Conservation (phyloP, 2,797 vertebrate species). For the Dendrocincla tyrannina region DNA sequence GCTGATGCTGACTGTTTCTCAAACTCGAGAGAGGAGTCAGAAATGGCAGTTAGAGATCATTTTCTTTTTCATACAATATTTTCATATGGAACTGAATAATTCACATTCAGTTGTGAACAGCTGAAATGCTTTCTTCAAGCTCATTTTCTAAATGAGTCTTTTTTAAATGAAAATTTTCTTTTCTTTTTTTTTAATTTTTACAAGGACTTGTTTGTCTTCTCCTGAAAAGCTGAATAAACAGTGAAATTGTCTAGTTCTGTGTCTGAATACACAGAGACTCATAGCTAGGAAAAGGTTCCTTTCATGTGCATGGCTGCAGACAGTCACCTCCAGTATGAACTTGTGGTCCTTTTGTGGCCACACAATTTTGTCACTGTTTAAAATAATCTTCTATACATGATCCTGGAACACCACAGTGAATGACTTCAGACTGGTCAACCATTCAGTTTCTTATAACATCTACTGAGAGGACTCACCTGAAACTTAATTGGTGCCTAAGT, state of each 20-base stretch:
- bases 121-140: not conserved
- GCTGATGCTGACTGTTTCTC: not conserved
- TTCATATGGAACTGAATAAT: not conserved
- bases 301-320: not conserved
- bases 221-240: not conserved
- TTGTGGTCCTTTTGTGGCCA: not conserved
- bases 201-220: not conserved
- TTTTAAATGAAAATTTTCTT: not conserved
- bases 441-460: not conserved
- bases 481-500: not conserved
- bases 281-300: not conserved
- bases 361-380: not conserved
- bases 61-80: not conserved
- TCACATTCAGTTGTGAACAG: not conserved
- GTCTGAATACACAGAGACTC: not conserved
- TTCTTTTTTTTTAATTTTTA: not conserved
- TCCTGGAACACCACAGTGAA: not conserved
- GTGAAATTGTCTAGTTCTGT: not conserved
- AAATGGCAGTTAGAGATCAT: not conserved
- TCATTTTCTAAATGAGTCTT: not conserved
- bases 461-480: not conserved
- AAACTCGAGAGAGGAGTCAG: not conserved
- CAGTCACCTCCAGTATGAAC: not conserved
- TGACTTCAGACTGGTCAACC: not conserved
- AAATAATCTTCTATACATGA: not conserved